Percentiles rank a stretch among this genome's conserved stretches.
phyloP scores from a whole-genome alignment of 2,797 vertebrate species.

The Parotocinclus haroldoi region DNA sequence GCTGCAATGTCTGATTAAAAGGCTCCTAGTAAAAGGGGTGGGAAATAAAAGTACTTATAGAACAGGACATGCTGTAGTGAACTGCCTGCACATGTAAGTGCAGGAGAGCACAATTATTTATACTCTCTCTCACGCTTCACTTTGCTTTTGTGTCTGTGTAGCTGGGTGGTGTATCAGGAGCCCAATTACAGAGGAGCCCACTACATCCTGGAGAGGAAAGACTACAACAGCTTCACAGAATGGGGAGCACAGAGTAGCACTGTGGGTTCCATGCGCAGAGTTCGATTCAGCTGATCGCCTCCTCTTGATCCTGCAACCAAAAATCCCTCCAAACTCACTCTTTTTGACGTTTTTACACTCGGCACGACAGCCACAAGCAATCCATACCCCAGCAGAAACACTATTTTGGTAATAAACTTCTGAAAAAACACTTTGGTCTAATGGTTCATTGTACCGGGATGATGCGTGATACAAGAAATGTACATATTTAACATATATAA shows the following conservation, averaged over 20 bases:
- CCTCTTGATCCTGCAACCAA: not conserved
- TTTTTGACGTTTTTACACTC: slow-evolving; percentile 20
- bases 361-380: not conserved
- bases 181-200: slow-evolving; percentile 75
- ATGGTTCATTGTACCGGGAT: too few species aligned
- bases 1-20: too few species aligned
- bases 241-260: slow-evolving; percentile 74
- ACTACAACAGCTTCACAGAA: slow-evolving; percentile 74
- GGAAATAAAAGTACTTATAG: too few species aligned
- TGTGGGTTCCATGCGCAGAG: slow-evolving; percentile 68
- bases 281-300: slow-evolving; percentile 66
- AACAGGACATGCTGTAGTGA: too few species aligned
- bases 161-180: slow-evolving; percentile 76
- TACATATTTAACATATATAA: too few species aligned
- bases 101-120: not conserved
- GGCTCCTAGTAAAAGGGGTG: too few species aligned
- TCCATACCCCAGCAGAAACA: slow-evolving; percentile 42
- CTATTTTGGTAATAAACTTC: slow-evolving; percentile 69
- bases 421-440: slow-evolving; percentile 31
- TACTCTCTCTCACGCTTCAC: not conserved
- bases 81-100: too few species aligned
- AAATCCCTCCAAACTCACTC: slow-evolving; percentile 3
- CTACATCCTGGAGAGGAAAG: slow-evolving; percentile 71
- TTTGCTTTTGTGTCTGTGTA: slow-evolving; percentile 38
- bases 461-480: too few species aligned